phyloP scores from a whole-genome alignment of 2,797 vertebrate species.

The Coregonus ussuriensis region DNA sequence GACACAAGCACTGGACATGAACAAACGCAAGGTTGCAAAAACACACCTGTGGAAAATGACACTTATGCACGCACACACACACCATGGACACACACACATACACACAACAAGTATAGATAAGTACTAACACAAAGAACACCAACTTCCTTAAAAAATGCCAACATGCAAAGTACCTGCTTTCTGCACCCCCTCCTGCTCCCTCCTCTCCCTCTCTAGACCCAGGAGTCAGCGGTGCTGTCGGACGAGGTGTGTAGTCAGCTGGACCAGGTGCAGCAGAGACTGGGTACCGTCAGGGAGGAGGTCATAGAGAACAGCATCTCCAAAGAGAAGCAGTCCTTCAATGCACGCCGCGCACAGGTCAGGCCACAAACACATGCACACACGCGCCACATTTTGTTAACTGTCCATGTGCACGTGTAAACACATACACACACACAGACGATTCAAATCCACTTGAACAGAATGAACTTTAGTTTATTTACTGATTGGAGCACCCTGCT shows the following conservation, averaged over 20 bases:
- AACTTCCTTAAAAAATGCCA: not conserved
- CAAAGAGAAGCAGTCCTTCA: conserved; percentile 95
- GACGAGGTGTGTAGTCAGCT: conserved; percentile 90
- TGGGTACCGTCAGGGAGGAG: conserved; percentile 89
- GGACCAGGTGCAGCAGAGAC: conserved; percentile 89
- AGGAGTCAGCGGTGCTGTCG: conserved; percentile 88
- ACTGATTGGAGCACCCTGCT: not conserved
- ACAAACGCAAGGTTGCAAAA: conserved; percentile 89
- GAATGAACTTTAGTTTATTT: not conserved
- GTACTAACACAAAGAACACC: not conserved
- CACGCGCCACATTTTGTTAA: not conserved
- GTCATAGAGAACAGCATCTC: conserved; percentile 95
- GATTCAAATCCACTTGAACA: not conserved
- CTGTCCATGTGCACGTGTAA: not conserved
- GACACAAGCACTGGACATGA: conserved; percentile 95
- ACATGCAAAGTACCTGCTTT: not conserved
- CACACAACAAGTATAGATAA: not conserved
- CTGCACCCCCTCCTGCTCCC: not conserved
- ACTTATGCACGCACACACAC: not conserved
- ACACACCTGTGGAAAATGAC: not conserved
- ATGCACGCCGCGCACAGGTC: conserved; percentile 93
- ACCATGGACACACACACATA: not conserved
- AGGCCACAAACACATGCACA: conserved; percentile 6
- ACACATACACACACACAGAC: conserved; percentile 5
- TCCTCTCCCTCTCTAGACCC: conserved; percentile 71